These are phyloP conservation scores for Aspidiotus destructor DNA, from an alignment of 2,888 invertebrate species.

Conservation along the genomic window DNA sequence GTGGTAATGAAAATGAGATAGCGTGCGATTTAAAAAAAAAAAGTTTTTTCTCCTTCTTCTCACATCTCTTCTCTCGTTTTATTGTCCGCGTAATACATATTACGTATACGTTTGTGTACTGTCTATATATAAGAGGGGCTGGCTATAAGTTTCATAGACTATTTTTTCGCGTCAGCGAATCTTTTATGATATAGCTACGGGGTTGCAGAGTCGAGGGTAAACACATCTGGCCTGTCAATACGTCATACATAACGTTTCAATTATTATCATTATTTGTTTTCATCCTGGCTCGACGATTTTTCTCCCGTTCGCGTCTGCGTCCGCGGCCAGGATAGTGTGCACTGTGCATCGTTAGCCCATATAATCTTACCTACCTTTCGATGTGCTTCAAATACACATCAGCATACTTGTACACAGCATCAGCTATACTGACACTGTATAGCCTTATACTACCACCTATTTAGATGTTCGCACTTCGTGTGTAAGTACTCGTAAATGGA, in stretches of 20 bases:
- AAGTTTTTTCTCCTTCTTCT: conserved; percentile 11
- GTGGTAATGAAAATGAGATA: conserved; percentile 31
- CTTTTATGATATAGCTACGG: conserved; percentile 30
- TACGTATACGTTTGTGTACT: background rate
- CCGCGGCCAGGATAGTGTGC: background rate
- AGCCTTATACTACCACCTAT: too few relatives aligned
- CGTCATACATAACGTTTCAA: conserved; percentile 32
- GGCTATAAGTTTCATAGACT: conserved; percentile 25
- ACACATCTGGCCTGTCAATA: conserved; percentile 33
- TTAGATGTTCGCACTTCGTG: too few relatives aligned
- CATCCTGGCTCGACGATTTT: conserved; percentile 5
- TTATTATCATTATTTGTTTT: conserved; percentile 28
- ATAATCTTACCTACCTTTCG: background rate
- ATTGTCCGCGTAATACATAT: background rate
- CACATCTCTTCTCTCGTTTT: background rate
- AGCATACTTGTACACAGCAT: too few relatives aligned
- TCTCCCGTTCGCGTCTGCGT: too few relatives aligned
- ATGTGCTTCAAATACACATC: background rate
- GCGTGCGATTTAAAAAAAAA: conserved; percentile 24
- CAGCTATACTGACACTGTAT: too few relatives aligned
- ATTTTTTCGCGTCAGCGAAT: conserved; percentile 30
- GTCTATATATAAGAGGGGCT: conserved; percentile 28
- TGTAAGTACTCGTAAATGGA: too few relatives aligned
- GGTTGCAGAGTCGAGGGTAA: conserved; percentile 30
- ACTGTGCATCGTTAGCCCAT: background rate